Evolutionary conservation across 53 echinoderm and acorn worm species (phyloP), one percentile per base, ranked within the genome.

Genomic region (Pentamera pediparva): DNA sequence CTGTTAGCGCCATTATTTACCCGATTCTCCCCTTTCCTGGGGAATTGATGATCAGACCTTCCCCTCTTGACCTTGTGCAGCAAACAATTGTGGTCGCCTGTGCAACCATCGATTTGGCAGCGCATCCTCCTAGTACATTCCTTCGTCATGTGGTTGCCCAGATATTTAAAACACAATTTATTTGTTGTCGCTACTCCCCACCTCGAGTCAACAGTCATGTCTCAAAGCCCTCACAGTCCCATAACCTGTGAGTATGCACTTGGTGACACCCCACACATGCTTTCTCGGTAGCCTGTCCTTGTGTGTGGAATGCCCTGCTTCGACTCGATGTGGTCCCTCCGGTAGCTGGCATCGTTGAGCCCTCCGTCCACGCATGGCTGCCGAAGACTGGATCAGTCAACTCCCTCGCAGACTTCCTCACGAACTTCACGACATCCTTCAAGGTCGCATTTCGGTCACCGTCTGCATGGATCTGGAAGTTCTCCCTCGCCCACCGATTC

Each of bases 341-440:
- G 4, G 59, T 21, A 24, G 51, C 51, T 51, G n/a, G 19, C n/a
- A 20, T 24, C 24, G 19, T 24, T 20, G 4, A 20, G n/a, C 51
- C 24, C n/a, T 51, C 51, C 24, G 19, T 24, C n/a, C 9, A 20
- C 24, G 19, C 24, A 24, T 51, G n/a, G 51, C 51, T 77, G 21
- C 78, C 78, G 56, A 79, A 69, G 6, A 79, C 70, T 45, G 79
- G 70, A 41, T 79, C 79, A 32, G 29, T 69, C 6, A 79, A 69
- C 40, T 79, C 69, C 19, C 35, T 22, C 55, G 69, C 67, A 54
- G 70, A 50, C 37, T 37, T 28, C 79, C 36, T 69, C 28, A 79
- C 56, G 50, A 79, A 69, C 56, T 69, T 49, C 50, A 79, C 69
- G 25, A 79, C 69, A 56, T 79, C 35, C 22, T 79, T 69, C 37